Base-by-base conservation (phyloP, 2,888 invertebrate genomes). In the Cataglyphis cursor region DNA sequence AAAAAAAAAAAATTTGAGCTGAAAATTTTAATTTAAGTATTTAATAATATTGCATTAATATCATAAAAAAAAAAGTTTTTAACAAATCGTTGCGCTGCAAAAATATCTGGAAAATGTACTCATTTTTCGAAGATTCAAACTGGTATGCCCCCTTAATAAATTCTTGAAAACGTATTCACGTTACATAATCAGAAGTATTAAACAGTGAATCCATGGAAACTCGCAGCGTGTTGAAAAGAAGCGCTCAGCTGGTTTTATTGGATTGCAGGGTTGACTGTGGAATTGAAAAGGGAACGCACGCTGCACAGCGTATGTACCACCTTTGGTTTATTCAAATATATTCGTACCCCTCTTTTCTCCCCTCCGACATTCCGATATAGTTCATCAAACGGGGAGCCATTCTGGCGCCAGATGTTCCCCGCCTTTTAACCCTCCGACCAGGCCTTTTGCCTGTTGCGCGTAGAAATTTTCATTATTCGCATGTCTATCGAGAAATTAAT, bases 271-370 rank as follows among this genome's bases (percentile, higher is more conserved):
- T 70, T 85, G 72, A 44, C 48, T 72, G 86, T 68, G 86, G n/a
- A 88, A 87, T 87, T 86, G 86, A 88, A 90, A 88, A 83, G 89
- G 89, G 88, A 87, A 59, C 10, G 35, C n/a, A 38, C 70, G 76
- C 73, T 83, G 82, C 85, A 82, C 64, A 76, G 51, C 61, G 86
- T 78, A 81, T 81, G 82, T 82, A 48, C 59, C 89, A 91, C 91
- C 90, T 91, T 91, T 90, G 91, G 89, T 91, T 92, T 92, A 92
- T 93, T 93, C 92, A 92, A 92, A 93, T 90, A 87, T 86, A 90
- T 90, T 88, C 89, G 86, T 82, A 81, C 54, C 35, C 75, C 61
- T 21, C 44, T 28, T 61, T 28, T 66, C 73, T 51, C n/a, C n/a
- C 85, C 78, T 73, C 70, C 65, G 85, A 80, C 88, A 92, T 93